Percentiles rank a stretch among this genome's conserved stretches.
These are phyloP conservation scores for Platanista minor DNA, from an alignment of 2,113 vertebrate species.

Conservation along the genomic window DNA sequence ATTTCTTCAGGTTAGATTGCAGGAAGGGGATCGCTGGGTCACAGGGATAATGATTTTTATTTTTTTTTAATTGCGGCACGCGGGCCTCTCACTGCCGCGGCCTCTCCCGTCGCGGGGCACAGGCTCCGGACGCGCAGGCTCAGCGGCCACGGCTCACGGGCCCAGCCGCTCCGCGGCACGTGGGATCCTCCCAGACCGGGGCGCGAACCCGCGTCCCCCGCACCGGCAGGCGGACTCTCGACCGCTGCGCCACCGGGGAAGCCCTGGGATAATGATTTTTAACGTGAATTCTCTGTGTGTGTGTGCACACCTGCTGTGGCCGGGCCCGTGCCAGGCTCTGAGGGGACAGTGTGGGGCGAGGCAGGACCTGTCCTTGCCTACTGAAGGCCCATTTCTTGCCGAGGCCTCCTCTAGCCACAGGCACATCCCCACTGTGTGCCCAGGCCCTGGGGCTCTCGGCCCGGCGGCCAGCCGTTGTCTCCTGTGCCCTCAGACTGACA, in stretches of 20 bases:
- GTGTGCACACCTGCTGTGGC: not conserved
- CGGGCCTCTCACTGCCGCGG: no score
- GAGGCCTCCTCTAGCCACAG: not conserved
- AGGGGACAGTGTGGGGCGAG: not conserved
- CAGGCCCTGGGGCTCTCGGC: not conserved
- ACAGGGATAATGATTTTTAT: accelerated
- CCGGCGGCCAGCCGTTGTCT: not conserved
- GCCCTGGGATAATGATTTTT: accelerated
- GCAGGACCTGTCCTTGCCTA: not conserved
- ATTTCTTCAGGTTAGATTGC: not conserved
- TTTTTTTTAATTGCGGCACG: no score
- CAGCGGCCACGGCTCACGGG: no score
- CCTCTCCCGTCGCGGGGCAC: no score
- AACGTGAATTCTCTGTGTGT: accelerated
- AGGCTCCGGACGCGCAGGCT: no score
- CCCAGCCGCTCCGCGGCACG: no score
- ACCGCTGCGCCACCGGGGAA: no score
- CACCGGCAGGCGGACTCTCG: no score
- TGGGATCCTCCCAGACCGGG: no score
- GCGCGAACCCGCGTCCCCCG: no score
- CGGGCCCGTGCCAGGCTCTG: not conserved
- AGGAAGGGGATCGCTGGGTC: not conserved
- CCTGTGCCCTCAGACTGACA: slow-evolving; percentile 85
- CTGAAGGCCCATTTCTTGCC: accelerated
- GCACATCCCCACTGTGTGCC: not conserved